Evolutionary conservation across 2,113 vertebrate species (phyloP).

Genomic region (Protobothrops flavoviridis): DNA sequence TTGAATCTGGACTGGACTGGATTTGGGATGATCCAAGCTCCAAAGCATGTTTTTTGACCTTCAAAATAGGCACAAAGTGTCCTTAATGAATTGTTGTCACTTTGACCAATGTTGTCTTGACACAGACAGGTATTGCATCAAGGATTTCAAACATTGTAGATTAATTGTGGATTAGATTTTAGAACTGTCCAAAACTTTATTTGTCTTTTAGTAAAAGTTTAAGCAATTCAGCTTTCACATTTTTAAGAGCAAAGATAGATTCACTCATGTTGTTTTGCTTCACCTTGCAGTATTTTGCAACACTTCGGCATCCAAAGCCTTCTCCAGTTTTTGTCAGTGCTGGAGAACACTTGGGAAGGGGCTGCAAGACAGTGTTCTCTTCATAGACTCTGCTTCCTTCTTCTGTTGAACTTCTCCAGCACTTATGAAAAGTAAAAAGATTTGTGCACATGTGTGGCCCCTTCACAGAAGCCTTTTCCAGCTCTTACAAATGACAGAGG

Average conservation of each 20-base stretch:
- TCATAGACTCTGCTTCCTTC: not conserved
- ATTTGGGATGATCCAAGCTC: not conserved
- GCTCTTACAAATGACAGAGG: not conserved
- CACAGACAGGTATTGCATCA: not conserved
- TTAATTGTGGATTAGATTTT: not conserved
- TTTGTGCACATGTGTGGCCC: not conserved
- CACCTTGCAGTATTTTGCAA: too few relatives aligned
- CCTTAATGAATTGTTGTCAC: not conserved
- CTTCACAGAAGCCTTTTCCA: not conserved
- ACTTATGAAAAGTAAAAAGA: not conserved
- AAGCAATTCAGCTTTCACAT: not conserved
- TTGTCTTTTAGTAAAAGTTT: not conserved
- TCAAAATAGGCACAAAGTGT: not conserved
- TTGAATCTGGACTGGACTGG: not conserved
- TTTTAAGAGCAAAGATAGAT: not conserved
- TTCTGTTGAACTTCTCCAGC: not conserved
- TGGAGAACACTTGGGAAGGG: not conserved
- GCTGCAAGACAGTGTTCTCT: not conserved
- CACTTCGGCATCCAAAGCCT: not conserved
- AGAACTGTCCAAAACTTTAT: not conserved
- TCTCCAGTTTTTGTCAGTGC: not conserved
- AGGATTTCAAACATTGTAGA: not conserved
- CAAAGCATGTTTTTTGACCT: not conserved
- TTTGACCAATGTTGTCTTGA: not conserved
- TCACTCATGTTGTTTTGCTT: not conserved